Evolutionary conservation across 2,797 vertebrate genomes (phyloP).

Genomic region (Sebastes kiyomatsui): DNA sequence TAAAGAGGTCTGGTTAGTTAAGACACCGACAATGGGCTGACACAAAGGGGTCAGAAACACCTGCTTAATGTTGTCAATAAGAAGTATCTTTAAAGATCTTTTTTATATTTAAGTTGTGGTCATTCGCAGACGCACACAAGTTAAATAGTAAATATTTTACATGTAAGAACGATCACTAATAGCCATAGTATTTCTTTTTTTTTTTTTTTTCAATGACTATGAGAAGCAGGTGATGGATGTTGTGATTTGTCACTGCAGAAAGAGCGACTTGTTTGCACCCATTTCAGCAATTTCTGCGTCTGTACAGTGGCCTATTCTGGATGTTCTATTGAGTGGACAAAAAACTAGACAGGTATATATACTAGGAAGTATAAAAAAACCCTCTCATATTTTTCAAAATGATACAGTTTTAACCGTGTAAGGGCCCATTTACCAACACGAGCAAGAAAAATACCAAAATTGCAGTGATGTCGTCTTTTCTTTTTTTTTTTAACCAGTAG

Average conservation of each 20-base stretch:
- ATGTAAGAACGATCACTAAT: slow-evolving; percentile 49
- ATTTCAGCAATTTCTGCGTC: slow-evolving; percentile 40
- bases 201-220: neutral
- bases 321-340: slow-evolving; percentile 20
- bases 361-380: neutral
- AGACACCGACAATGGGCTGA: slow-evolving; percentile 37
- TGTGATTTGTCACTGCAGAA: slow-evolving; percentile 30
- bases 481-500: slow-evolving; percentile 23
- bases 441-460: slow-evolving; percentile 44
- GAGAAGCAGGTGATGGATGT: neutral
- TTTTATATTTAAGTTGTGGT: slow-evolving; percentile 59
- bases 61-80: slow-evolving; percentile 62
- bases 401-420: slow-evolving; percentile 23
- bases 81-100: slow-evolving; percentile 46
- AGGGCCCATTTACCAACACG: neutral
- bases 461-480: neutral
- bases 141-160: slow-evolving; percentile 25
- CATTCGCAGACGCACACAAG: slow-evolving; percentile 26
- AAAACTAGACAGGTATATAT: slow-evolving; percentile 45
- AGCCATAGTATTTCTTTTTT: slow-evolving; percentile 34
- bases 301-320: slow-evolving; percentile 61
- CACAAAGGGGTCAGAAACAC: slow-evolving; percentile 32
- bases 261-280: slow-evolving; percentile 21
- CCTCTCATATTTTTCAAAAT: neutral
- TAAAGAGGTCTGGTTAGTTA: slow-evolving; percentile 31